These are phyloP conservation scores for Rousettus leschenaultii DNA, from an alignment of 2,113 vertebrate genomes.

Conservation along the genomic window DNA sequence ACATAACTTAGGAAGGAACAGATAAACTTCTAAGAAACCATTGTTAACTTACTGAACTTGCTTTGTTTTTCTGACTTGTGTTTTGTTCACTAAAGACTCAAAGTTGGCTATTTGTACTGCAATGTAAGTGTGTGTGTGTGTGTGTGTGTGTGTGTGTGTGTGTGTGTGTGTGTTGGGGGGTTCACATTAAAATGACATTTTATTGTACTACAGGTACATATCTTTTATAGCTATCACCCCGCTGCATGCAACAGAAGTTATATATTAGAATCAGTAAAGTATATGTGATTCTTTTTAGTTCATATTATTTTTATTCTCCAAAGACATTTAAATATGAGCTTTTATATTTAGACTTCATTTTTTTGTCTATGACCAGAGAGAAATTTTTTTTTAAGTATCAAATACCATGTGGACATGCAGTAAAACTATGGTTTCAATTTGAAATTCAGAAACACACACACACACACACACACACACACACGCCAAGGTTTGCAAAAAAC, in stretches of 20 bases:
- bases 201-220: neutral
- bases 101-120: neutral
- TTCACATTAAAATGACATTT: neutral
- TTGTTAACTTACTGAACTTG: neutral
- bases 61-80: neutral
- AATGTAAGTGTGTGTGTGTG: neutral
- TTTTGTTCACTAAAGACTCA: neutral
- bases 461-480: neutral
- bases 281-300: neutral
- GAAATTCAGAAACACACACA: neutral
- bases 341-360: neutral
- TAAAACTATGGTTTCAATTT: neutral
- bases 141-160: too few species aligned
- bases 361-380: neutral
- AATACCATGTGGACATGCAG: neutral
- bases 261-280: neutral
- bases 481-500: neutral
- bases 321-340: neutral
- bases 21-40: constrained; percentile 14
- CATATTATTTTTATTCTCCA: constrained; percentile 6
- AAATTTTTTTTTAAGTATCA: neutral
- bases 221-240: neutral
- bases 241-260: neutral
- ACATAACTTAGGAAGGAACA: neutral
- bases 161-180: neutral